Evolutionary conservation across 2,797 vertebrate species (phyloP).

Genomic region (Cuniculus paca): DNA sequence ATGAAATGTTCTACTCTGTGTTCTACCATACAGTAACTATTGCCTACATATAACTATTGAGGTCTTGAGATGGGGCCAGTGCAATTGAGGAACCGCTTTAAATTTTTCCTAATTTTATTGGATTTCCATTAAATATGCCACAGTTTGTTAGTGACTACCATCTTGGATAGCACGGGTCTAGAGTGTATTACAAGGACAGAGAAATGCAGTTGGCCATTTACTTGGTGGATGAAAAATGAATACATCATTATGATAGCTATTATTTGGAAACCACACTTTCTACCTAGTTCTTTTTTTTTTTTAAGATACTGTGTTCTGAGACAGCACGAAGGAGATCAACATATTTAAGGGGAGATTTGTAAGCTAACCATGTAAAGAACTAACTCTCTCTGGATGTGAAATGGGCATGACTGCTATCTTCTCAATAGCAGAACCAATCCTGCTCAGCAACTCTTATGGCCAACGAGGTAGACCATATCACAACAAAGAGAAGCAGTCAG

Average conservation of each 20-base stretch:
- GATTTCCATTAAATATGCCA: background rate
- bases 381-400: constrained; percentile 5
- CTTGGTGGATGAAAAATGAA: background rate
- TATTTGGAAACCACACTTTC: background rate
- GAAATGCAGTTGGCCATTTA: background rate
- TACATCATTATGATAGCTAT: background rate
- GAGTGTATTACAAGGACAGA: background rate
- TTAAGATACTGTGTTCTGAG: constrained; percentile 8
- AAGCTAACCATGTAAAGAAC: background rate
- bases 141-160: background rate
- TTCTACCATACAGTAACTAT: background rate
- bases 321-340: background rate
- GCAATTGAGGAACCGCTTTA: background rate
- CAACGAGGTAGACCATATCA: background rate
- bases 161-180: background rate
- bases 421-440: background rate
- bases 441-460: background rate
- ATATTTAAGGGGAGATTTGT: constrained; percentile 15
- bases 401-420: background rate
- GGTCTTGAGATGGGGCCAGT: background rate
- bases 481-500: background rate
- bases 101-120: constrained; percentile 24
- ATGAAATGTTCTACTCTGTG: background rate
- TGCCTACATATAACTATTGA: background rate
- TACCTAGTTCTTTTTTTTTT: constrained; percentile 31